Evolutionary conservation across 2,888 invertebrate species (phyloP), one percentile per base, ranked within the genome.

Genomic region (Capitulum mitella): DNA sequence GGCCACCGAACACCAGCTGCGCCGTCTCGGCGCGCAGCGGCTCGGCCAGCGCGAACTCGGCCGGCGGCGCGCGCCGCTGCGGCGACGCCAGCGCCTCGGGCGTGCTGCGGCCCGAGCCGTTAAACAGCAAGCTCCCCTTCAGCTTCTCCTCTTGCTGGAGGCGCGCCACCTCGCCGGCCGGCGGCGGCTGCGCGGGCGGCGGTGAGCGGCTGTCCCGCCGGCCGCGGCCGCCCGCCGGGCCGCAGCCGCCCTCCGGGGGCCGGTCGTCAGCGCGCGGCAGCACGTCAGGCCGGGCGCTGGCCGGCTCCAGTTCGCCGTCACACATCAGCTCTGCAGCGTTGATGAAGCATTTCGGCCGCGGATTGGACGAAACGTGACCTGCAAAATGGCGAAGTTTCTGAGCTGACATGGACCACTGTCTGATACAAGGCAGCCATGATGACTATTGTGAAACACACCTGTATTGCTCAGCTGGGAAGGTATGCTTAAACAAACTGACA

Each of bases 121-220:
- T 70, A 40, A 70, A 70, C 37, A 70, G 70, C 26, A 70, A 40
- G 37, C 70, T 70, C 26, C 70, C 70, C n/a, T 70, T 70, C 26
- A 37, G 70, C 37, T 70, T 70, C 70, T 70, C 70, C 70, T 70
- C 70, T 26, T 26, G 37, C 70, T 70, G 70, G 19, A 37, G 37
- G 40, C 70, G 70, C 22, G 26, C 29, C 37, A 70, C 70, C 26
- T 40, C 37, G 70, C 1, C 70, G 1, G 40, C 22, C 37, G 70
- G 70, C 26, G 40, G 40, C 70, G 40, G 22, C 22, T 2, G 22
- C 0, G 0, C 64, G 16, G 64, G 1, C 64, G 32, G 40, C 70
- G 37, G 40, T 1, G 70, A 43, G 43, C 43, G 12, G 43, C 43
- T 43, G 43, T 8, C 6, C 6, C 43, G 43, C 43, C 43, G 43